These are phyloP conservation scores for Triops cancriformis DNA, from an alignment of 1,140 invertebrate species.

Conservation along the genomic window DNA sequence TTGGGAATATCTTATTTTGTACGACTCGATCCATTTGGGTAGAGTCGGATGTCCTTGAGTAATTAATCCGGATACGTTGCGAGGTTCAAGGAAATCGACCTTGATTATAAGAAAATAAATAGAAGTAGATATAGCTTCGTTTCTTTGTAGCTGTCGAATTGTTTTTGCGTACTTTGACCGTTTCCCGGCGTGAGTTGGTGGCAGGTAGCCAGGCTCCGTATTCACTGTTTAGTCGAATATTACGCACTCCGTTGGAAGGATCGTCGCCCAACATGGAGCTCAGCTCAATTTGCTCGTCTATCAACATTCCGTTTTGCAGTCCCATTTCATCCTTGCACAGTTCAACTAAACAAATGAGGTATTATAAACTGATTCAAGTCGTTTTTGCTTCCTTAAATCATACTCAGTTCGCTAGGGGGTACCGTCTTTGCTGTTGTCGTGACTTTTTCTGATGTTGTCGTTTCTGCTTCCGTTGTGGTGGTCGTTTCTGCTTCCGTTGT, in stretches of 20 bases:
- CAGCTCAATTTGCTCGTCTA: slow-evolving; percentile 48
- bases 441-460: not conserved
- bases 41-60: slow-evolving; percentile 54
- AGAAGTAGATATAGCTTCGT: not conserved
- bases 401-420: not conserved
- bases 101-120: not conserved
- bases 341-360: not conserved
- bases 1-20: slow-evolving; percentile 60
- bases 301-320: slow-evolving; percentile 47
- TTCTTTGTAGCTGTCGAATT: not conserved
- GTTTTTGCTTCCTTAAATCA: slow-evolving; percentile 26
- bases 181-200: slow-evolving; percentile 23
- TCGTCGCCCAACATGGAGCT: slow-evolving; percentile 38
- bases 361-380: slow-evolving; percentile 6
- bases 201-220: slow-evolving; percentile 20
- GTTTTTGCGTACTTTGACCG: slow-evolving; percentile 19
- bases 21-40: slow-evolving; percentile 61
- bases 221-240: slow-evolving; percentile 26
- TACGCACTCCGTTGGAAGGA: slow-evolving; percentile 26
- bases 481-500: not conserved
- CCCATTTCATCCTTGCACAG: slow-evolving; percentile 57
- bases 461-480: not conserved
- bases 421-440: not conserved
- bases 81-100: slow-evolving; percentile 64
- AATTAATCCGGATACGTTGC: slow-evolving; percentile 65